phyloP scores from a whole-genome alignment of 1,140 invertebrate genomes.

The Aradophagus sp. region DNA sequence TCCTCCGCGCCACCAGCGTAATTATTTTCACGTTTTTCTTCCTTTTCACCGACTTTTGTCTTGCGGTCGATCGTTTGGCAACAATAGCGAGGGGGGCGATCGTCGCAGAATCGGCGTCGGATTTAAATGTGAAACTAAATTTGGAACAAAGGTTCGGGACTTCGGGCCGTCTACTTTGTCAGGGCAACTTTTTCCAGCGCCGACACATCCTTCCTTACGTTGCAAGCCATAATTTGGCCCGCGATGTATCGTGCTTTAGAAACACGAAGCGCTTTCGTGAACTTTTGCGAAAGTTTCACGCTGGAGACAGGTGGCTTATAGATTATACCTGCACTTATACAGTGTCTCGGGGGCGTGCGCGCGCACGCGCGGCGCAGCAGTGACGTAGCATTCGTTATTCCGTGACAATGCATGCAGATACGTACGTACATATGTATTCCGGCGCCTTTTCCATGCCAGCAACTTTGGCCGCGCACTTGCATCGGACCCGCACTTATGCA shows the following conservation, averaged over 20 bases:
- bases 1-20: too few species aligned
- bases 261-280: constrained; percentile 46
- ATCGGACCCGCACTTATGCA: constrained; percentile 7
- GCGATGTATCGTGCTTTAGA: constrained; percentile 48
- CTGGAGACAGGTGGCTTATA: constrained; percentile 51
- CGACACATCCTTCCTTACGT: constrained; percentile 48
- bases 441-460: constrained; percentile 24
- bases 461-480: constrained; percentile 1
- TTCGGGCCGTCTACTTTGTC: constrained; percentile 36
- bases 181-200: constrained; percentile 45
- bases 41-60: too few species aligned
- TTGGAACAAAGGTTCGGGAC: too few species aligned
- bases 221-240: constrained; percentile 45
- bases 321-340: constrained; percentile 48
- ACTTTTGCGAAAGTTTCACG: constrained; percentile 38
- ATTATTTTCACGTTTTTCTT: too few species aligned
- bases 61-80: neutral
- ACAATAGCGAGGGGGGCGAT: too few species aligned
- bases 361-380: constrained; percentile 11
- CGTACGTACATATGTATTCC: constrained; percentile 37
- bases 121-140: too few species aligned
- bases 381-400: constrained; percentile 36
- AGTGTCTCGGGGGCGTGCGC: constrained; percentile 8
- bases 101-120: too few species aligned
- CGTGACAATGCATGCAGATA: constrained; percentile 33